Percentiles rank a stretch among this genome's conserved stretches.
Conservation (phyloP, 2,113 vertebrate species). For the Pseudorectes ferrugineus region DNA sequence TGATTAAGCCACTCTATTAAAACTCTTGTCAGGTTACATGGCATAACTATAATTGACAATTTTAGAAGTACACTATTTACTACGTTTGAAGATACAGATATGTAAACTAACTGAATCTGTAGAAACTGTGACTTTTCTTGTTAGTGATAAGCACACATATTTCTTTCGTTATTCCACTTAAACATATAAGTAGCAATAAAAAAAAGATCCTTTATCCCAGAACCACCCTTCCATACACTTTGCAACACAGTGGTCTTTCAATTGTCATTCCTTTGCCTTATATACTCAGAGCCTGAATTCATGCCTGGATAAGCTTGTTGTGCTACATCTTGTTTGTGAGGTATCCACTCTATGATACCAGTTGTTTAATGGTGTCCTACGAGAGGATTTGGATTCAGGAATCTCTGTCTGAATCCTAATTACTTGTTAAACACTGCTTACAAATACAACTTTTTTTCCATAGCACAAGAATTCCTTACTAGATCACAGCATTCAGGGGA, state of each 20-base stretch:
- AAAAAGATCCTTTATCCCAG: not conserved
- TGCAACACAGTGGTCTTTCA: not conserved
- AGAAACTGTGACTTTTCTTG: not conserved
- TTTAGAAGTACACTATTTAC: not conserved
- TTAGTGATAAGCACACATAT: rapidly evolving
- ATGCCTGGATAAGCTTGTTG: not conserved
- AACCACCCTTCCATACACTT: not conserved
- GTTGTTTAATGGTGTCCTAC: not conserved
- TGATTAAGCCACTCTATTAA: not conserved
- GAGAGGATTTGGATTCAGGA: not conserved
- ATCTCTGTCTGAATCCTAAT: not conserved
- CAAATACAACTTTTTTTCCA: not conserved
- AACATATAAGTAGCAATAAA: not conserved
- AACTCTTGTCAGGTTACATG: not conserved
- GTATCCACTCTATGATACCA: not conserved
- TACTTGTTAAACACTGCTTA: not conserved
- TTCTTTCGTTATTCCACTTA: not conserved
- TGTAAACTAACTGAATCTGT: not conserved
- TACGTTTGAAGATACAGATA: not conserved
- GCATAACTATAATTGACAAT: not conserved
- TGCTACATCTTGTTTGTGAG: not conserved
- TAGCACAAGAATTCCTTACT: not conserved
- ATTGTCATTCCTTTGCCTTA: not conserved
- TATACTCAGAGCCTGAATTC: not conserved
- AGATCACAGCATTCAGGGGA: not conserved